These are phyloP conservation scores for Tokudaia tokunoshimensis DNA, from an alignment of 2,797 vertebrate species.

Conservation along the genomic window DNA sequence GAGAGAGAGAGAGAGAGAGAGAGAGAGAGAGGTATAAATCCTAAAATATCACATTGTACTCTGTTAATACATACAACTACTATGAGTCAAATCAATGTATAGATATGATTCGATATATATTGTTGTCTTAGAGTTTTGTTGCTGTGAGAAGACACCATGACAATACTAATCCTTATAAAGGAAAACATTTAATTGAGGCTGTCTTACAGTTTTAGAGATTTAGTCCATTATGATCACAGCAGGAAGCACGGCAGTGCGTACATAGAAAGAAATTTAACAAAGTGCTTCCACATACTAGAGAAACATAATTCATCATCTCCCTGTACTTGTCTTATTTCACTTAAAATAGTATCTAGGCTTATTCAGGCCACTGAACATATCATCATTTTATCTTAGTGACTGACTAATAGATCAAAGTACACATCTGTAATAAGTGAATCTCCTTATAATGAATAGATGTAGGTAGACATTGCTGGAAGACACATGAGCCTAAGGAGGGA, in stretches of 20 bases:
- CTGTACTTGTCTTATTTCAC: not conserved
- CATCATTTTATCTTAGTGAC: not conserved
- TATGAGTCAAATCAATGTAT: not conserved
- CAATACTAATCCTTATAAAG: not conserved
- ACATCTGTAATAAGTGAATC: not conserved
- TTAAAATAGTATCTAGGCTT: not conserved
- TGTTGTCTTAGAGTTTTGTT: not conserved
- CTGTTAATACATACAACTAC: not conserved
- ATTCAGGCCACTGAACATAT: not conserved
- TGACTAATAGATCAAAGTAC: not conserved
- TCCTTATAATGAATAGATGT: not conserved
- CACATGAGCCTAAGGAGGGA: not conserved
- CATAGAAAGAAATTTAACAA: not conserved
- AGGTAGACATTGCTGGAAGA: not conserved
- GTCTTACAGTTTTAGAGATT: not conserved
- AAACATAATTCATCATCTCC: not conserved
- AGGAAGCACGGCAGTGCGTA: not conserved
- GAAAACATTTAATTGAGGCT: not conserved
- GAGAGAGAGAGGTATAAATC: no score
- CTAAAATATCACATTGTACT: not conserved
- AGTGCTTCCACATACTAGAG: not conserved
- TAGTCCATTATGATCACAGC: not conserved
- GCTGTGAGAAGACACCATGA: not conserved
- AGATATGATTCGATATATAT: not conserved
- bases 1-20: not conserved